Conservation (phyloP, 2,113 vertebrate species). For the Plotosus lineatus region DNA sequence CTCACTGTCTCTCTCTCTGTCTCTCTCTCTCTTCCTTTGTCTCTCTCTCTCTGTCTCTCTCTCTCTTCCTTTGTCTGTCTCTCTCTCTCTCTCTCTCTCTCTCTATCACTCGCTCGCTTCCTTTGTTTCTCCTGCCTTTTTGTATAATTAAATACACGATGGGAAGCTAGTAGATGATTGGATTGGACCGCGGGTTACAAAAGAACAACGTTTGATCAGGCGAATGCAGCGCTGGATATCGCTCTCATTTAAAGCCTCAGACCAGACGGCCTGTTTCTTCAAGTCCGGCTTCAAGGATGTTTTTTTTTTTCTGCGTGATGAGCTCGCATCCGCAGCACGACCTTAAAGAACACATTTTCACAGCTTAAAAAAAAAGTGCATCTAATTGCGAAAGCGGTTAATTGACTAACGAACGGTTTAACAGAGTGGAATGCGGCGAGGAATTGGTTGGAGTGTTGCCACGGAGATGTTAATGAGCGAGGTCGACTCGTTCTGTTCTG, state of each 20-base stretch:
- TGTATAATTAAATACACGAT: constrained; percentile 51
- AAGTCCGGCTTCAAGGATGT: neutral
- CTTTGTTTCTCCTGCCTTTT: too few species aligned
- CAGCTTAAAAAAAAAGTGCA: constrained; percentile 24
- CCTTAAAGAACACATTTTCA: constrained; percentile 26
- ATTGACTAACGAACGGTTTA: constrained; percentile 44
- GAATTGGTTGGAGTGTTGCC: constrained; percentile 17
- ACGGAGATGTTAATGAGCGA: neutral
- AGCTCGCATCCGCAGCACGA: neutral
- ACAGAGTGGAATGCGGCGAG: constrained; percentile 28
- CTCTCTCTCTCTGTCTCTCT: too few species aligned
- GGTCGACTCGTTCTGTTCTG: neutral
- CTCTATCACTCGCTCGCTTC: too few species aligned
- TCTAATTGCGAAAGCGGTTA: constrained; percentile 29
- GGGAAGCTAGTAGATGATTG: constrained; percentile 41
- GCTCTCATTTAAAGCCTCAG: neutral
- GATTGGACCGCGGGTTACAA: constrained; percentile 35
- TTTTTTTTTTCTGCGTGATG: neutral
- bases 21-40: too few species aligned
- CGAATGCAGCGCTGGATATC: neutral
- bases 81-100: too few species aligned
- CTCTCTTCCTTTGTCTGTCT: too few species aligned
- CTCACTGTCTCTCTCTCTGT: too few species aligned
- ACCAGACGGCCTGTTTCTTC: neutral
- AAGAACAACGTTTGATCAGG: constrained; percentile 30